A percentile compares a stretch with the other conserved stretches of the same genome.
These are phyloP conservation scores for Okapia johnstoni DNA, from an alignment of 2,113 vertebrate genomes.

Conservation along the genomic window DNA sequence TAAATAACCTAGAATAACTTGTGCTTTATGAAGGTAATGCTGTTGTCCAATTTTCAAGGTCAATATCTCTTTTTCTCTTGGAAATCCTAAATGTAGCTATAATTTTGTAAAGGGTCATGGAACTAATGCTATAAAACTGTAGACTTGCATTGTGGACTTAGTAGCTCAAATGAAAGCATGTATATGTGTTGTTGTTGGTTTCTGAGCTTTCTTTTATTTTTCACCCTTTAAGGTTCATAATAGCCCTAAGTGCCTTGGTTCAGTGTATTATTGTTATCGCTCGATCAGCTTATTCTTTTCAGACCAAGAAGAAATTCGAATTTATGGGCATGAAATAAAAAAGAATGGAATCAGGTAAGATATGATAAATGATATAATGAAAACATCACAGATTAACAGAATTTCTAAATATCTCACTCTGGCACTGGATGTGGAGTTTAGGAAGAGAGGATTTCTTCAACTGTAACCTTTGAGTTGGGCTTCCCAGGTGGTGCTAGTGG, in stretches of 20 bases:
- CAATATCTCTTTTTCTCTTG: not conserved
- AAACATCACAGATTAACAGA: not conserved
- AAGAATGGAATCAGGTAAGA: conserved; percentile 89
- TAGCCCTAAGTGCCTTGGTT: conserved; percentile 88
- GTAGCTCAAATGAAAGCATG: not conserved
- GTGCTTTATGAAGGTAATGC: not conserved
- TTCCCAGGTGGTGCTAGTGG: not conserved
- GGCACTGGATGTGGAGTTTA: not conserved
- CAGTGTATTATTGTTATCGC: conserved; percentile 91
- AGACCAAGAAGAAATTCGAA: conserved; percentile 94
- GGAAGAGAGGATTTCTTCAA: not conserved
- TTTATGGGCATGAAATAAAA: conserved; percentile 93
- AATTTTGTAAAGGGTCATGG: not conserved
- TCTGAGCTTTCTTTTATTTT: conserved; percentile 3
- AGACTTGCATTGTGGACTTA: not conserved
- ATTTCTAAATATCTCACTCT: not conserved
- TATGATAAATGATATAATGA: not conserved
- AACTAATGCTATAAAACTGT: not conserved
- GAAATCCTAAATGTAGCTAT: not conserved
- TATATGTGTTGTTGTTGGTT: not conserved
- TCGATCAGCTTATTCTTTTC: conserved; percentile 95
- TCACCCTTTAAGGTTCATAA: conserved; percentile 89
- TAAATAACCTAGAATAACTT: not conserved
- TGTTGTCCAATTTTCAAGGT: not conserved
- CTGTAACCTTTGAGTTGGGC: not conserved